Evolutionary conservation across 2,113 vertebrate genomes (phyloP), one percentile per base, ranked within the genome.

Genomic region (Pyxicephalus adspersus): DNA sequence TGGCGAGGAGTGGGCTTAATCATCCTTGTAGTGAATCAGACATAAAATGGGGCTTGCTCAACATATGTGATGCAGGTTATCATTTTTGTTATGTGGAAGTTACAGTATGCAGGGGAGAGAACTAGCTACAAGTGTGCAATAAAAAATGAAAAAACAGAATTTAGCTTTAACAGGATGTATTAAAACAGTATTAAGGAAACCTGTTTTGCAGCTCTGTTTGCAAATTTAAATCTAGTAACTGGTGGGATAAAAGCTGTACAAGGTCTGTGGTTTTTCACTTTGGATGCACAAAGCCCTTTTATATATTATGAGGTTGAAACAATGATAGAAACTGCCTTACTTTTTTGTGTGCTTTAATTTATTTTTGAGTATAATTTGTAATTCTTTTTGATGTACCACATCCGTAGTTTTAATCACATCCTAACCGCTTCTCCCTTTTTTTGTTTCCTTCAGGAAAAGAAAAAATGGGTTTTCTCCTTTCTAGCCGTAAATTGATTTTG

Each of bases 391-490:
- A 77, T 81, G 0, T 64, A 17, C 25, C 11, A 19, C 51, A 85
- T 52, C 38, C 83, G 11, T 71, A 19, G 11, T 79, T 71, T 3
- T 76, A 50, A 80, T 31, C 83, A 80, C 65, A 22, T 3, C n/a
- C 28, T 51, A 83, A 52, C 66, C 45, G 86, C 72, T 58, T 68
- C 28, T 28, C 68, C 78, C 83, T 28, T 85, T 77, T 86, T 23
- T 84, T 25, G 84, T 82, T 84, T 85, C 31, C 87, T 80, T n/a
- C 90, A 99, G 97, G 90, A 98, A 96, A 91, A 94, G 96, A 86
- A 97, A 95, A 88, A 86, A 92, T 58, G 95, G 91, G 83, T 94
- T 95, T 87, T 92, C 93, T 84, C 93, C 93, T 87, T 93, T 96
- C 90, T 97, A 91, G 94, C 83, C 66, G 31, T 65, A 85, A 76